Percentiles rank a stretch among this genome's conserved stretches.
Conservation (phyloP, 2,888 invertebrate genomes). For the Cerastoderma edule region DNA sequence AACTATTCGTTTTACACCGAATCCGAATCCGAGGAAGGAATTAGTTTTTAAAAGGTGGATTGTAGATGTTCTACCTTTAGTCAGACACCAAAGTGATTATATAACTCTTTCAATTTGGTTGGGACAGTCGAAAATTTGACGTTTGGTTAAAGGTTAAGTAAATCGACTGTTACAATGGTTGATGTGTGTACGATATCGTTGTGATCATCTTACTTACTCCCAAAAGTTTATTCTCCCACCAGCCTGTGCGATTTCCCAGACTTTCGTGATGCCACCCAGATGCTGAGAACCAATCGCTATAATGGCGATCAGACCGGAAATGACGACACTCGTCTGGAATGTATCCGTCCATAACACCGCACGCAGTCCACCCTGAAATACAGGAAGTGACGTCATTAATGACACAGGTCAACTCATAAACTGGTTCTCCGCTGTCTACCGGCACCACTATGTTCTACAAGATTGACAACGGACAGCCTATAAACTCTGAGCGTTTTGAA, state of each 20-base stretch:
- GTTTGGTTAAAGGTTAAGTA: too few species aligned
- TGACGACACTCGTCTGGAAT: constrained; percentile 83
- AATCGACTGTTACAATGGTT: too few species aligned
- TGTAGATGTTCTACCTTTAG: too few species aligned
- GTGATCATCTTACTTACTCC: constrained; percentile 69
- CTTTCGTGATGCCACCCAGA: constrained; percentile 75
- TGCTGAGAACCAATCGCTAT: constrained; percentile 79
- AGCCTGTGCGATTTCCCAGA: constrained; percentile 74
- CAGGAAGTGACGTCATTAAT: neutral
- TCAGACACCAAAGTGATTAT: too few species aligned
- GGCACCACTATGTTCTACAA: neutral
- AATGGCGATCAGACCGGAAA: constrained; percentile 82
- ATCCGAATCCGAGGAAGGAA: too few species aligned
- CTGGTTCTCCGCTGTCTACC: neutral
- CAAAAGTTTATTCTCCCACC: constrained; percentile 79
- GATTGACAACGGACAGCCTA: neutral
- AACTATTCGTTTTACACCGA: too few species aligned
- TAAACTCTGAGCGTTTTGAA: too few species aligned
- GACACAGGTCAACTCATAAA: neutral
- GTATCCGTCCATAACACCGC: constrained; percentile 84
- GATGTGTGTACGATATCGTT: too few species aligned
- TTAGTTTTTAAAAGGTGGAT: too few species aligned
- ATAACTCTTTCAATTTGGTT: too few species aligned
- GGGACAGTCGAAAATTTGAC: too few species aligned
- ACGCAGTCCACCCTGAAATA: constrained; percentile 82